Base-by-base conservation (phyloP, 2,113 vertebrate species). In the Pseudorhombus dupliciocellatus region DNA sequence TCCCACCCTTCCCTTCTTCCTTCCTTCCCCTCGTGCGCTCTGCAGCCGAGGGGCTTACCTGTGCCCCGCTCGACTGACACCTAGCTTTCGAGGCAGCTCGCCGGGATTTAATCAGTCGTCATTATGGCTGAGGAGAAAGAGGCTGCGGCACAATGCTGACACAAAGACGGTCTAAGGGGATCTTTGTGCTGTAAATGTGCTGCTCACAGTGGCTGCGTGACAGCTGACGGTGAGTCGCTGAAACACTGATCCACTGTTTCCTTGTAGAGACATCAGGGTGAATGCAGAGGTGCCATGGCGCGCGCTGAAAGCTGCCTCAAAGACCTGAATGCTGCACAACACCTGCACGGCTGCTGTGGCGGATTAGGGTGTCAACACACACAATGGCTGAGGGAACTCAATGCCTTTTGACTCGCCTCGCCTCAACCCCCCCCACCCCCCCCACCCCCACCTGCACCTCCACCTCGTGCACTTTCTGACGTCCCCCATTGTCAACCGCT, bases 251-350 rank as follows among this genome's bases (percentile, higher is more conserved):
- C 89, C 87, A 83, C 88, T 84, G 83, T 87, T 89, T 80, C 67
- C 83, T 88, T 91, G 90, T 89, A 87, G 88, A 89, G 88, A 92
- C 90, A 90, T 90, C 84, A 87, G 79, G 77, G 78, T 75, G 87
- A 86, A 88, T 86, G 75, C 87, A 83, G 85, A 80, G 90, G 85
- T 86, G 90, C 85, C 57, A 15, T 1, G 31, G 31, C 31, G 31
- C 31, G 48, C 70, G 74, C 85, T 80, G 84, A 89, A 86, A 88
- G 88, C 80, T 7, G 73, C 81, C 83, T 84, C 83, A 84, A 84
- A 87, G 85, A 80, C 86, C 87, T 89, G 85, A 89, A 84, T 83
- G 79, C 73, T 40, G 79, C 89, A 88, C 88, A 87, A 89, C 91
- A 92, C 90, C 90, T 90, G 91, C 85, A 82, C 31, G 78, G 81